Base-by-base conservation (phyloP, 2,888 invertebrate species). In the Lasiommata megera region DNA sequence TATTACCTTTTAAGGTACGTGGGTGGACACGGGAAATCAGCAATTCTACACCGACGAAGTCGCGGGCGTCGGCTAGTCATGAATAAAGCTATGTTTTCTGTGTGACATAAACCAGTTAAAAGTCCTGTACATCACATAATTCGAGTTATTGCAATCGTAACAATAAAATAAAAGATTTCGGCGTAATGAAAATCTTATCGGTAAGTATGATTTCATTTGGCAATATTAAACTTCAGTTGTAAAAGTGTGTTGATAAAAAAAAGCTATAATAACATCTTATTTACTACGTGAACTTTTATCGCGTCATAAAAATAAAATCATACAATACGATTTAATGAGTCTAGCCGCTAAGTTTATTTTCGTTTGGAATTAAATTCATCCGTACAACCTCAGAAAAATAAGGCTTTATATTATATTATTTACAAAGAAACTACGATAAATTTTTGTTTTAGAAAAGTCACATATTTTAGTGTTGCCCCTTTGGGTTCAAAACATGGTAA, bases 181-280 rank as follows among this genome's bases (percentile, higher is more conserved):
- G 67, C 67, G 66, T 68, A 69, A 74, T 76, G 72, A 76, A 74
- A 75, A 70, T 59, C 62, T 70, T 69, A 71, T 74, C 72, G 68
- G 65, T 67, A 69, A 73, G 69, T 67, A 69, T 73, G 74, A 80
- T 79, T 56, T 77, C 74, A 77, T 82, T 81, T 67, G 67, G 71
- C 71, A 71, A 76, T 79, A 82, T 81, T 80, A 81, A 79, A 82
- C 69, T 74, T 70, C 73, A 16, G 52, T 37, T 56, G 53, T 60
- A 51, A 57, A 60, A 54, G 51, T 56, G n/a, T 18, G 47, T 48
- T 53, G 60, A 40, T 36, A 54, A 58, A 77, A 50, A 50, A 38
- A 29, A 23, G 34, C 50, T 14, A 38, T 50, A 23, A 23, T 5
- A 23, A 23, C 5, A 38, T 37, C 37, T 50, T 38, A 50, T 50